Evolutionary conservation across 1,140 invertebrate genomes (phyloP).

Genomic region (Penaeus indicus): DNA sequence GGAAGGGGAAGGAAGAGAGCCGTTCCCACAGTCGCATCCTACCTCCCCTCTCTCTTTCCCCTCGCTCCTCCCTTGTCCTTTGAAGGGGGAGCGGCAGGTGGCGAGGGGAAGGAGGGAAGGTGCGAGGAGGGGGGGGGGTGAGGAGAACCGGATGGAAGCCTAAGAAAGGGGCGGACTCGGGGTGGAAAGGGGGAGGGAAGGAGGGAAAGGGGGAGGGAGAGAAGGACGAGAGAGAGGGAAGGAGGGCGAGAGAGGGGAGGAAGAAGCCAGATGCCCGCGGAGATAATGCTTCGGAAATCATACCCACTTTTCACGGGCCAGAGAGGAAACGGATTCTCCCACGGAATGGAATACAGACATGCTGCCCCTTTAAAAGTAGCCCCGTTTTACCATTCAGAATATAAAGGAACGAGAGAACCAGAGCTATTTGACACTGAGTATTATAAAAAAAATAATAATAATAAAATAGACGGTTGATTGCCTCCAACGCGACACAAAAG

Average conservation of each 20-base stretch:
- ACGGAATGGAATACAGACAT: no score
- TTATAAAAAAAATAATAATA: not conserved
- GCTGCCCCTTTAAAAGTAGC: no score
- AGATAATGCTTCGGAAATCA: not conserved
- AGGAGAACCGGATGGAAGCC: not conserved
- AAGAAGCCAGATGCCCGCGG: slow-evolving; percentile 30
- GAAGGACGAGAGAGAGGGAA: not conserved
- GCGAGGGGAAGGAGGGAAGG: not conserved
- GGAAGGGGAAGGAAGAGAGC: not conserved
- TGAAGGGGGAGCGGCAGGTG: not conserved
- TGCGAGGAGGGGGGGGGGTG: not conserved
- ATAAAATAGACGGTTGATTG: not conserved
- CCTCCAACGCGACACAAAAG: no score
- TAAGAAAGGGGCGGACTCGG: not conserved
- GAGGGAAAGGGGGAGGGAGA: not conserved
- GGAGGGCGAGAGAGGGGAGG: not conserved
- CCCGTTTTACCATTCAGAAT: no score
- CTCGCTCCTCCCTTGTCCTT: not conserved
- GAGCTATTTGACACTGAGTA: no score
- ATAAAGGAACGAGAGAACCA: not conserved
- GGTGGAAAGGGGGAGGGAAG: not conserved
- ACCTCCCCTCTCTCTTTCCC: slow-evolving; percentile 27
- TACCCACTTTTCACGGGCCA: no score
- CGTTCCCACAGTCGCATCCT: not conserved
- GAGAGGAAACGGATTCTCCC: no score